Base-by-base conservation (phyloP, 2,797 vertebrate species). In the Myotis planiceps region DNA sequence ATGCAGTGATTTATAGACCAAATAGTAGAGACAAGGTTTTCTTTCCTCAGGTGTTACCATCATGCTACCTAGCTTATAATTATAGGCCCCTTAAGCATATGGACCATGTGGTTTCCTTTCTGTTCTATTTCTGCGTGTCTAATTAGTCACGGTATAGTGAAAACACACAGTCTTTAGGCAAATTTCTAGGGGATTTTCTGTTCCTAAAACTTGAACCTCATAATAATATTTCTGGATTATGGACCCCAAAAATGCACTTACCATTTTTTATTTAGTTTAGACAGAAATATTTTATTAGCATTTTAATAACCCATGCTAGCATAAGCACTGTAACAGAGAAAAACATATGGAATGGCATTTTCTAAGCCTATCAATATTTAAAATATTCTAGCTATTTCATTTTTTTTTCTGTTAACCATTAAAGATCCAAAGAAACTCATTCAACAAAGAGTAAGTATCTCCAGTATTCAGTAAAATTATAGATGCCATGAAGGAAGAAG, bases 201-300 rank as follows among this genome's bases (percentile, higher is more conserved):
- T 93, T 91, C 92, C 88, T 74, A 82, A 90, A 74, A 78, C 34
- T 60, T 74, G 42, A 95, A 79, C 15, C 13, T 94, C 55, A 91
- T 37, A 25, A 53, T 87, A 90, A 47, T 53, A 95, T 80, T 90
- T 88, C 79, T 90, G 78, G 66, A 89, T 78, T 85, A 66, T 34
- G 37, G 47, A 9, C 51, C 12, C 51, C 39, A 96, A 72, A 60
- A 60, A 34, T 29, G 75, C 74, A 88, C 81, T 96, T 88, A 69
- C 32, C 42, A 19, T 45, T 90, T 94, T 94, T 92, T 82, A 76
- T 89, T 96, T 92, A 82, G 32, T 97, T 86, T 85, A 66, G 71
- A 81, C 58, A 95, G 65, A 92, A 97, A 90, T 32, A 53, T 84
- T 95, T 90, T 97, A 95, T 94, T 96, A 95, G 83, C 78, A 85